Percentiles rank a stretch among this genome's conserved stretches.
Conservation (phyloP, 2,113 vertebrate genomes). For the Seriola rivoliana region DNA sequence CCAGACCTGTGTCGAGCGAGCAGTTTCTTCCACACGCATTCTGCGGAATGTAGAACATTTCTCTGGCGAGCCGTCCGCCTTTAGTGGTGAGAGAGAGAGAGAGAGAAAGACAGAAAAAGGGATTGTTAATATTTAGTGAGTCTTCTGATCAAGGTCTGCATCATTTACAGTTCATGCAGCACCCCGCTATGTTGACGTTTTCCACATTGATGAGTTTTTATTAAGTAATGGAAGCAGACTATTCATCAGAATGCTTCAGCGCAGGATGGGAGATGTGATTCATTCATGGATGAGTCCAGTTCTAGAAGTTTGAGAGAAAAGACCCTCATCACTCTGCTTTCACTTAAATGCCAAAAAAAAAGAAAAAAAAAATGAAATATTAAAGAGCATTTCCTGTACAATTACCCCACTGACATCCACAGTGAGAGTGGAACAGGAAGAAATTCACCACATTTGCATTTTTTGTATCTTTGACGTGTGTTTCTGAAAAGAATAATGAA, state of each 20-base stretch:
- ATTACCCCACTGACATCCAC: conserved; percentile 18
- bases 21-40: conserved; percentile 97
- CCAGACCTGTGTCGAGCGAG: conserved; percentile 84
- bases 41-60: conserved; percentile 98
- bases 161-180: conserved; percentile 32
- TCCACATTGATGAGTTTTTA: conserved; percentile 13
- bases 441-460: conserved; percentile 2
- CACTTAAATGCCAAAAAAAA: conserved; percentile 1
- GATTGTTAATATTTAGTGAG: conserved; percentile 66
- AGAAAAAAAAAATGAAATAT: conserved; percentile 37
- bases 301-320: conserved; percentile 40
- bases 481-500: conserved; percentile 8
- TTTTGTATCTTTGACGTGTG: conserved; percentile 6
- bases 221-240: conserved; percentile 41
- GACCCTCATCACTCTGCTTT: conserved; percentile 4
- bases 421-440: not conserved
- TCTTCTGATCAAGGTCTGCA: conserved; percentile 54
- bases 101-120: conserved; percentile 83
- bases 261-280: conserved; percentile 5
- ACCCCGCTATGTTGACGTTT: conserved; percentile 28
- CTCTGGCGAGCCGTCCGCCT: conserved; percentile 95
- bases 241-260: conserved; percentile 28
- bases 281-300: conserved; percentile 10
- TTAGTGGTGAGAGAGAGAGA: conserved; percentile 83
- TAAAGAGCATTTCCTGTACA: conserved; percentile 33